A percentile compares a stretch with the other conserved stretches of the same genome.
Evolutionary conservation across 2,888 invertebrate genomes (phyloP).

Genomic region (Empis stercorea): DNA sequence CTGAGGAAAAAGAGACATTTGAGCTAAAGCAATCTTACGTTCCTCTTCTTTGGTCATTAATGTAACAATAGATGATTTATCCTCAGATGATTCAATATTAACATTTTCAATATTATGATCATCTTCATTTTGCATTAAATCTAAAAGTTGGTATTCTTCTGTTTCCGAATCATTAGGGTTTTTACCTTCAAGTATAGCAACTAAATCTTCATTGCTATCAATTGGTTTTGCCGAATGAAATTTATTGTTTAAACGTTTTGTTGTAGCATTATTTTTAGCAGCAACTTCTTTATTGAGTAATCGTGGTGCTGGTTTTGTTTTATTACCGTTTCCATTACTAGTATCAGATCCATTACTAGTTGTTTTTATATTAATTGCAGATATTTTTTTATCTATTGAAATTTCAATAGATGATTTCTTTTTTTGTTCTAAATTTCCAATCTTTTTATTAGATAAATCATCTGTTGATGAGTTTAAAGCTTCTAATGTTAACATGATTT

Average conservation of each 20-base stretch:
- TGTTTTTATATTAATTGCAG: background rate
- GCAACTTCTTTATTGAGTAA: background rate
- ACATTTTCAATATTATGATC: background rate
- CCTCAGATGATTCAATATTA: background rate
- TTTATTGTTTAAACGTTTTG: background rate
- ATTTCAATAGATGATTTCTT: background rate
- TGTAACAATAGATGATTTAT: slow-evolving; percentile 11
- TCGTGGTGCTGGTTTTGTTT: background rate
- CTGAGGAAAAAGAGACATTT: slow-evolving; percentile 18
- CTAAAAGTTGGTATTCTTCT: background rate
- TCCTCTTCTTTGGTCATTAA: slow-evolving; percentile 25
- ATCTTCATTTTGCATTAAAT: too few relatives aligned
- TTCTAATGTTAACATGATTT: background rate
- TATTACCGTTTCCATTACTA: background rate
- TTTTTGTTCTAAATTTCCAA: too few relatives aligned
- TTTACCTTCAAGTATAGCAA: background rate
- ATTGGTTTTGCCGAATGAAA: background rate
- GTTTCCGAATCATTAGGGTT: background rate
- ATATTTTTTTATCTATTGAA: background rate
- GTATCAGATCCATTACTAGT: background rate
- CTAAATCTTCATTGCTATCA: background rate
- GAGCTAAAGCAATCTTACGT: slow-evolving; percentile 30
- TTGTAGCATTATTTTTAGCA: background rate
- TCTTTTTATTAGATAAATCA: background rate
- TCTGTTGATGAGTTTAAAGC: background rate